Evolutionary conservation across 2,797 vertebrate species (phyloP).

Genomic region (Gephyroberyx darwinii): DNA sequence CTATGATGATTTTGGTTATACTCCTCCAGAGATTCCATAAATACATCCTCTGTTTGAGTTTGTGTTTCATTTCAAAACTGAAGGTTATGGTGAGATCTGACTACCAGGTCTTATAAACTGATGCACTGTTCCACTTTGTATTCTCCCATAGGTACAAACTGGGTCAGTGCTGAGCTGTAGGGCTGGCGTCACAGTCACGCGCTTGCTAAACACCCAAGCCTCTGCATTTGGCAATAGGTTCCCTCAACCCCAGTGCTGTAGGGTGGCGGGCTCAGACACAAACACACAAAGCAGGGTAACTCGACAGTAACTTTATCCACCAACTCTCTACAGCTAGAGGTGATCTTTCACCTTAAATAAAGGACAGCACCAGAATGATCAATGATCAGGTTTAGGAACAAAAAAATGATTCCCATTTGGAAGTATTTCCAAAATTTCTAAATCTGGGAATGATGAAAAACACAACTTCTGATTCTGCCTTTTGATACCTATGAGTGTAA

Average conservation of each 20-base stretch:
- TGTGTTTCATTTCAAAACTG: neutral
- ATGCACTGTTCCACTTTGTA: slow-evolving; percentile 17
- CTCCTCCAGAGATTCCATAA: neutral
- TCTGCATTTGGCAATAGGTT: neutral
- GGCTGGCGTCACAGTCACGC: slow-evolving; percentile 6
- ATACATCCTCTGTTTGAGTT: neutral
- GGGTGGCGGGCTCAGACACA: neutral
- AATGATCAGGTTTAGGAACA: too few species aligned
- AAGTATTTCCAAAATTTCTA: too few species aligned
- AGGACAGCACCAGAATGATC: too few species aligned
- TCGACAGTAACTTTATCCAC: neutral
- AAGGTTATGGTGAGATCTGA: slow-evolving; percentile 6
- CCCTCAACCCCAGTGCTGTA: neutral
- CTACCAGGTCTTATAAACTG: slow-evolving; percentile 2
- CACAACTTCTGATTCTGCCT: too few species aligned
- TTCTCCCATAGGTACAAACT: slow-evolving; percentile 14
- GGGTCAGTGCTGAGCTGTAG: slow-evolving; percentile 31
- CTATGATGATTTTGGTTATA: neutral
- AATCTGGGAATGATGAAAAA: too few species aligned
- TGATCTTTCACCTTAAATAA: neutral
- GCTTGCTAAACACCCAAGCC: slow-evolving; percentile 1
- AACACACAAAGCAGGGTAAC: neutral
- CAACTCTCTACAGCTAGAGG: neutral
- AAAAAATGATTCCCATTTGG: too few species aligned
- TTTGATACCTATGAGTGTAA: too few species aligned